Conservation (phyloP, 2,113 vertebrate species). For the Trochalopteron elliotii region DNA sequence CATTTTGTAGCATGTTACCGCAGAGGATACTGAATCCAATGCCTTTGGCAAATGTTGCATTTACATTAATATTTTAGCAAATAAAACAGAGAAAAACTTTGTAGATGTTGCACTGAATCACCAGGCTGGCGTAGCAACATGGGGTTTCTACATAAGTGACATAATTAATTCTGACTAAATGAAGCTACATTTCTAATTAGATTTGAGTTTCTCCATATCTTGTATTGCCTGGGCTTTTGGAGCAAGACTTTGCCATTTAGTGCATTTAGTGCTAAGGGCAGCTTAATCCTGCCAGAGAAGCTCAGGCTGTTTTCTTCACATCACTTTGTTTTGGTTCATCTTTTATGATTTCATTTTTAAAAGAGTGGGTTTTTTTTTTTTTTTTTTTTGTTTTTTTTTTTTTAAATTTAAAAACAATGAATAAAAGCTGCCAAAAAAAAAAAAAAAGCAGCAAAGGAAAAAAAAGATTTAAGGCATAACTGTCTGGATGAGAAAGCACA, state of each 20-base stretch:
- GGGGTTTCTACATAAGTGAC: background rate
- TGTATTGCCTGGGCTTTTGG: background rate
- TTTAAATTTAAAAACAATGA: background rate
- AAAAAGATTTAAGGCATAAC: background rate
- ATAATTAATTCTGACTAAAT: background rate
- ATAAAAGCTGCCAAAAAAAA: background rate
- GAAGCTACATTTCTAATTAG: background rate
- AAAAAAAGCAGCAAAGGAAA: background rate
- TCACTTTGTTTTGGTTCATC: background rate
- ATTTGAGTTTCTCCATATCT: background rate
- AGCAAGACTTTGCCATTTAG: background rate
- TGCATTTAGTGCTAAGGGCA: background rate
- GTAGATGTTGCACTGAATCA: background rate
- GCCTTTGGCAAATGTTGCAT: background rate
- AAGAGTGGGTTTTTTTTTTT: background rate
- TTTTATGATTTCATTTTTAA: background rate
- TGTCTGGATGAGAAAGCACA: background rate
- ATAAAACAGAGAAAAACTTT: background rate
- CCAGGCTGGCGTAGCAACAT: background rate
- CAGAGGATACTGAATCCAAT: background rate
- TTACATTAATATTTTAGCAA: constrained; percentile 30
- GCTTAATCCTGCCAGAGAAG: background rate
- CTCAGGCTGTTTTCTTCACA: background rate
- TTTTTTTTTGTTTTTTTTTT: too few species aligned
- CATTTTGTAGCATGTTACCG: background rate